Base-by-base conservation (phyloP, 2,113 vertebrate genomes). In the Cygnus atratus region DNA sequence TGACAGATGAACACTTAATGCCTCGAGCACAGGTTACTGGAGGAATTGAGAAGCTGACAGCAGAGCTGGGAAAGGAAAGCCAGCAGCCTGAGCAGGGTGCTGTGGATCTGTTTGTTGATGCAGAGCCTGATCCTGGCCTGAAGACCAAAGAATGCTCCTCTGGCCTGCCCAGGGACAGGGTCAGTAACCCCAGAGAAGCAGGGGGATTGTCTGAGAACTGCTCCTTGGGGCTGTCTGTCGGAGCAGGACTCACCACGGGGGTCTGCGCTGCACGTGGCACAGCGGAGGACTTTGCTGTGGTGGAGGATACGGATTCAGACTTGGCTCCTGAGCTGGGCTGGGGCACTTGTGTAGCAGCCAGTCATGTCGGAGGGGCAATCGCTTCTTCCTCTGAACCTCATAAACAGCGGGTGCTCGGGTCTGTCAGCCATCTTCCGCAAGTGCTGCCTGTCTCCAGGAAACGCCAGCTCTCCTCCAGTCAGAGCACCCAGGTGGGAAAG, bases 311-410 rank as follows among this genome's bases (percentile, higher is more conserved):
- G 10, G 28, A 11, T 3, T 44, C 1, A 1, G 81, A 5, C 16
- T 63, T 46, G 21, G 39, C 61, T 74, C 31, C 72, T 77, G 39
- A 8, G 57, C 72, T 24, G 25, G 29, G 10, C 65, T 50, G 41
- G 75, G n/a, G 7, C 3, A 11, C 50, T 54, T 0, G 0, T 0
- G 3, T 6, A 20, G 74, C 4, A 0, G 26, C 44, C 0, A 0
- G n/a, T 29, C 2, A 0, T 31, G 43, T 18, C 2, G 9, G 35
- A 58, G 70, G 65, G 43, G 26, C 26, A 6, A 1, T 22, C 41
- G 9, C 58, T 61, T 2, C 79, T 54, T 52, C 61, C 1, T 20
- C 31, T 82, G 93, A 78, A 5, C 68, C 33, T 54, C 4, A 1
- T 1, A 7, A 35, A 4, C 62, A 46, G 81, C 78, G 55, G 31